Evolutionary conservation across 2,113 vertebrate species (phyloP), one percentile per base, ranked within the genome.

Genomic region (Osmerus mordax): DNA sequence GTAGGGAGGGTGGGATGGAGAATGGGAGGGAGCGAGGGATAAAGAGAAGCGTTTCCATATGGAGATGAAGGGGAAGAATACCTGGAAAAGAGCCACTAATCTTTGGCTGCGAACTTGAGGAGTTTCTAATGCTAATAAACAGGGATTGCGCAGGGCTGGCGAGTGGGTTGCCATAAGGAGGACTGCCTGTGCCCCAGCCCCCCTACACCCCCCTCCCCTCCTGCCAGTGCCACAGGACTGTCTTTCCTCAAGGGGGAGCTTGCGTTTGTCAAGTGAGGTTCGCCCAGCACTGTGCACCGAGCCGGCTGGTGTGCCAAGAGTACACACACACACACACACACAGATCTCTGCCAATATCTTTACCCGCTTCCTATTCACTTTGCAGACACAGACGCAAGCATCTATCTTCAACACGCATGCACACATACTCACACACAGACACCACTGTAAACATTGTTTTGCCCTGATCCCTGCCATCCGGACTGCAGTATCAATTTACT

Each of bases 41-140:
- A 76, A 82, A 86, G 83, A 80, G 79, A 88, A 90, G 81, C 81
- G 81, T 84, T 90, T 89, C 87, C 87, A 88, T 87, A 90, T 88
- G 87, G 82, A 86, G 79, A 78, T 85, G 78, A 88, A 81, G 84
- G 81, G 41, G 77, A 84, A 21, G 62, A 77, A 84, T 87, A 90
- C 80, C 87, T 89, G 89, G 88, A 89, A 86, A 82, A 81, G 80
- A 77, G 89, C 89, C 87, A 89, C 81, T 83, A 83, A 82, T 88
- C 75, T 85, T 83, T 86, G 83, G 83, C 87, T 87, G 81, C 78
- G 83, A 84, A 81, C 84, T 83, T 78, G 77, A 87, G 73, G 70
- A 78, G 80, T 82, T 86, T 79, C 76, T 83, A 84, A 76, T 72
- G 69, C 78, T 87, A 82, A 84, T 84, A 86, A 81, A 81, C 72